phyloP scores from a whole-genome alignment of 1,140 invertebrate genomes.

The Scaptomyza montana region DNA sequence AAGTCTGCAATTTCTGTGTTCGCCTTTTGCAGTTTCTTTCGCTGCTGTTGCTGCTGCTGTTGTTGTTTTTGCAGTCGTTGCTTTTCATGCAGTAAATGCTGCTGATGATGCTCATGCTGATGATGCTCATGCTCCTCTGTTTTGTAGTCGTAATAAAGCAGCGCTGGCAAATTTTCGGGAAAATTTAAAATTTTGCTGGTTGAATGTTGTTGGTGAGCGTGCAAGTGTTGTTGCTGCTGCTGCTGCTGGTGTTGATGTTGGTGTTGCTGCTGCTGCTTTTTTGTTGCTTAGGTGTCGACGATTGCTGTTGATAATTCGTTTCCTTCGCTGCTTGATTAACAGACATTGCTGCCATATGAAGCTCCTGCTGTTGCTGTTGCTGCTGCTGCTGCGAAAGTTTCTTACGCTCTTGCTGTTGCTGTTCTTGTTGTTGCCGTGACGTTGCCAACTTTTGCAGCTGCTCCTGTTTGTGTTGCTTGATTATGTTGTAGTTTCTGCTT shows the following conservation, averaged over 20 bases:
- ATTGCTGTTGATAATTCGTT: slow-evolving; percentile 68
- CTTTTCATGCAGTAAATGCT: slow-evolving; percentile 78
- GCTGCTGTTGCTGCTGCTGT: slow-evolving; percentile 45
- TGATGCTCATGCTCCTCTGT: slow-evolving; percentile 82
- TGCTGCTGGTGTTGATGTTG: slow-evolving; percentile 26
- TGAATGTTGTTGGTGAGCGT: slow-evolving; percentile 53
- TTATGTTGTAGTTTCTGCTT: slow-evolving; percentile 68
- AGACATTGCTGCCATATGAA: slow-evolving; percentile 27
- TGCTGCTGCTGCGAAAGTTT: slow-evolving; percentile 16
- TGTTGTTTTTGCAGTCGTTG: slow-evolving; percentile 56
- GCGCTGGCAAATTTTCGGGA: slow-evolving; percentile 77
- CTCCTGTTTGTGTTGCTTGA: slow-evolving; percentile 69
- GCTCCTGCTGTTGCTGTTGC: slow-evolving; percentile 41
- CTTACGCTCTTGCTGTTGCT: slow-evolving; percentile 18
- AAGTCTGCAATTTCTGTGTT: slow-evolving; percentile 51
- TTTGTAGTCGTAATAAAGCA: slow-evolving; percentile 81
- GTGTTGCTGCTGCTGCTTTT: slow-evolving; percentile 29
- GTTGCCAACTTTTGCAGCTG: slow-evolving; percentile 47
- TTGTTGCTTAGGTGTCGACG: slow-evolving; percentile 33
- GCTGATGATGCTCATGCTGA: slow-evolving; percentile 80
- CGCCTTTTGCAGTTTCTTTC: slow-evolving; percentile 25
- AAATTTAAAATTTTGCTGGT: slow-evolving; percentile 79
- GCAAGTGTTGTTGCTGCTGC: slow-evolving; percentile 36
- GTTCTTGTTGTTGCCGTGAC: slow-evolving; percentile 34
- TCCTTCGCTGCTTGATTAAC: slow-evolving; percentile 73